Evolutionary conservation across 1,140 invertebrate genomes (phyloP), one percentile per base, ranked within the genome.

Genomic region (Nebria ingens): DNA sequence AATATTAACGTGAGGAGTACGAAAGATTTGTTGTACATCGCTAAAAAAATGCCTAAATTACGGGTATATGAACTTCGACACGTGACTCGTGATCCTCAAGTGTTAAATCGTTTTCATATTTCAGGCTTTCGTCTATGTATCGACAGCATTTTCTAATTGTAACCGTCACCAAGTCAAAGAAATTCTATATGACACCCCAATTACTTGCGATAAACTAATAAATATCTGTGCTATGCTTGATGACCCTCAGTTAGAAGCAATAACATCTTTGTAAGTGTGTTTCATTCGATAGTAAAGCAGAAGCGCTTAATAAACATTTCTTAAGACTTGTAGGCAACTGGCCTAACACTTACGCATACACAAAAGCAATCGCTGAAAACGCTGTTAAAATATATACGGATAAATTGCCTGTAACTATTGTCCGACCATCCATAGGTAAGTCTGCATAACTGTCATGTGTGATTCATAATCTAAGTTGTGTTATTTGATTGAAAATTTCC

Each of bases 131-230:
- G 71, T 83, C 15, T 80, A 84, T 64, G 79, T 84, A 38, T 84
- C 82, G 4, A 84, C 83, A 2, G 79, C 81, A 1, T 85, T 83
- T 65, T 80, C 79, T 59, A 82, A 84, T 66, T 84, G 81, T 63
- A 75, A 76, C 59, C 66, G 68, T 51, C 56, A 65, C 52, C 69
- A 73, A 40, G 78, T 82, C 56, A 71, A 73, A 52, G 80, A 83
- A 64, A 71, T 74, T 58, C 73, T 80, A 61, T 80, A 80, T 58
- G 62, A 69, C 2, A 63, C 72, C 13, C 68, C 70, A 20, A 68
- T 73, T 0, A 61, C 69, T 21, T 52, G 40, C 4, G 40, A 45
- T 12, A 45, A 45, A 45, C 17, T 45, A 11, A 12, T 45, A 17
- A 3, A 45, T 3, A 12, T 45, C 4, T 4, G 3, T 12, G 40